phyloP scores from a whole-genome alignment of 2,888 invertebrate genomes.

The Aleiodes leptofemur region DNA sequence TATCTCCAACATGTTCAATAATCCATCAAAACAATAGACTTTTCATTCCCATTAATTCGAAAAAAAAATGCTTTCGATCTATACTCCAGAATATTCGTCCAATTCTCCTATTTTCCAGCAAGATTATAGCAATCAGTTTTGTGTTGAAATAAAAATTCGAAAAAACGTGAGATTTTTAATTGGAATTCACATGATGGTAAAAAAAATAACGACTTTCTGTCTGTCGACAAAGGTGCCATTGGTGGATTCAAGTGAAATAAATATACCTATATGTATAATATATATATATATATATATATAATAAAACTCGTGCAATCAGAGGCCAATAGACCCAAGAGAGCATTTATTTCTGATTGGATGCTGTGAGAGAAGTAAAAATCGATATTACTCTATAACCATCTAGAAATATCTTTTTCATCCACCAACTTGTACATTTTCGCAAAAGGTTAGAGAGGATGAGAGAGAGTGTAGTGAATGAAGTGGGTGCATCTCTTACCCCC shows the following conservation, averaged over 20 bases:
- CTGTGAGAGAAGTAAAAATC: slow-evolving; percentile 52
- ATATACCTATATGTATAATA: not conserved
- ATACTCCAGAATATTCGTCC: too few species aligned
- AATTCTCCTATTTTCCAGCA: too few species aligned
- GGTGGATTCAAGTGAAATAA: not conserved
- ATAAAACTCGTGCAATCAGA: slow-evolving; percentile 40
- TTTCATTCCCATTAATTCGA: too few species aligned
- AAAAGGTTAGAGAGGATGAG: not conserved
- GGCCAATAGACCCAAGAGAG: slow-evolving; percentile 46
- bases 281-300: not conserved
- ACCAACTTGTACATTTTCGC: slow-evolving; percentile 2
- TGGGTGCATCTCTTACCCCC: slow-evolving; percentile 34
- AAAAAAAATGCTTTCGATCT: too few species aligned
- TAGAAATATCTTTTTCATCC: slow-evolving; percentile 27
- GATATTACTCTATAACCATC: slow-evolving; percentile 46
- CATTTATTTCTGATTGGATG: slow-evolving; percentile 61
- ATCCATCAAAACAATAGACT: too few species aligned
- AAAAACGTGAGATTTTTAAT: not conserved
- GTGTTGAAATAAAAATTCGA: not conserved
- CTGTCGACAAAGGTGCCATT: slow-evolving; percentile 1
- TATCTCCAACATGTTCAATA: too few species aligned
- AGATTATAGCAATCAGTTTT: too few species aligned
- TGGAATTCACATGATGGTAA: not conserved
- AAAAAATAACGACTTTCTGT: slow-evolving; percentile 14
- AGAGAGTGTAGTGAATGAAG: not conserved